Base-by-base conservation (phyloP, 1,140 invertebrate species). In the Drosophila azteca region DNA sequence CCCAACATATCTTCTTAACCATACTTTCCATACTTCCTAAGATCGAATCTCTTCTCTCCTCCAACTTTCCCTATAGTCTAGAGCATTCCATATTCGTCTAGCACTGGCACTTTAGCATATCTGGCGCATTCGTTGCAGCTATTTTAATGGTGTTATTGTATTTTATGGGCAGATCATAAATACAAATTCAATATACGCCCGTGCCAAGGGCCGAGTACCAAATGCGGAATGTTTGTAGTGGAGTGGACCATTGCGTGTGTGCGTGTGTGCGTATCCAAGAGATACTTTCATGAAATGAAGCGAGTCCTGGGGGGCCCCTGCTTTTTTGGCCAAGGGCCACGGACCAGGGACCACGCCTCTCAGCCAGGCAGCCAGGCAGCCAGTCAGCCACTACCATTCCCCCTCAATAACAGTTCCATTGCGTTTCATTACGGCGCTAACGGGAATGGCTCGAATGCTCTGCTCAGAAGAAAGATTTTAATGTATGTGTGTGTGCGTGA, bases 71-170 rank as follows among this genome's bases (percentile, higher is more conserved):
- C 26, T 8, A 20, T 20, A 20, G 17, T 20, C n/a, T 17, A 74
- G 70, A 39, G 70, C 13, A 74, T 53, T 44, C 0, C 6, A 0
- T n/a, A 4, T 24, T 74, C 70, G 26, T 2, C 7, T 15, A 17
- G 35, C 11, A 13, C 35, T 4, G 7, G 2, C n/a, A n/a, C 7
- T 0, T 3, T 6, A n/a, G n/a, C 13, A 1, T 4, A 26, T 29
- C 15, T n/a, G 39, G 63, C 31, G 52, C 60, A 53, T 62, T 78
- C 53, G 55, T 54, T 78, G 80, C 76, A 83, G 68, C 76, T 63
- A 84, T 84, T 84, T 84, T 87, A 82, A 76, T 83, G 79, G 79
- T 82, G 79, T 87, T 82, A 87, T 87, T 87, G 79, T 88, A 83
- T 79, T 88, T 87, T 87, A 88, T 88, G 83, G 77, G 66, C 76